Evolutionary conservation across 2,113 vertebrate species (phyloP).

Genomic region (Sinosuthora webbiana): DNA sequence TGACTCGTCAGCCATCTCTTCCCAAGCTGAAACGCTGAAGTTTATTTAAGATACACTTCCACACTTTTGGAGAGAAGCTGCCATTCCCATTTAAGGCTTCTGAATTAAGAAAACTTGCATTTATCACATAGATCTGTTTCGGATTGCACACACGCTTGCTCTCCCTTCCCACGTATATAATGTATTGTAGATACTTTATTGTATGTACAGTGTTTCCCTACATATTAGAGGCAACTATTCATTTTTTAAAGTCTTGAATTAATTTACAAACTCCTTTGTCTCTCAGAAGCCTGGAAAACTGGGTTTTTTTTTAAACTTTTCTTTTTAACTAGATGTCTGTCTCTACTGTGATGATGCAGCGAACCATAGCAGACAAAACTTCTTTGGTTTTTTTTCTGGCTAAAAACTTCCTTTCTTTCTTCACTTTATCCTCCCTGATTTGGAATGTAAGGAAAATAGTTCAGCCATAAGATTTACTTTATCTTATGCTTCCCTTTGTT

Average conservation of each 20-base stretch:
- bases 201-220: not conserved
- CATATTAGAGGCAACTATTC: not conserved
- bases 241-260: not conserved
- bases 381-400: not conserved
- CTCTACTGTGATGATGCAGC: conserved; percentile 25
- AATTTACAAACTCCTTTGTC: not conserved
- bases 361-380: not conserved
- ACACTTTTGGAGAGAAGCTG: not conserved
- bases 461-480: conserved; percentile 10
- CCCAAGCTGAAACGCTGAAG: not conserved
- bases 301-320: not conserved
- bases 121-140: not conserved
- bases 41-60: not conserved
- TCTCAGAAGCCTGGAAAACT: not conserved
- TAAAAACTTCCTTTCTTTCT: conserved; percentile 42
- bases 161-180: not conserved
- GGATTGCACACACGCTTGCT: rapidly evolving
- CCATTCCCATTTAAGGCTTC: not conserved
- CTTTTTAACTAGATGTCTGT: not conserved
- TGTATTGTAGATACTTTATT: not conserved
- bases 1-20: not conserved
- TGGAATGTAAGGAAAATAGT: conserved; percentile 3
- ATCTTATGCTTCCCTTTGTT: not conserved
- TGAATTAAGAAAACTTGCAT: not conserved
- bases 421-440: not conserved